phyloP scores from a whole-genome alignment of 2,797 vertebrate species.

The Pseudopleuronectes americanus region DNA sequence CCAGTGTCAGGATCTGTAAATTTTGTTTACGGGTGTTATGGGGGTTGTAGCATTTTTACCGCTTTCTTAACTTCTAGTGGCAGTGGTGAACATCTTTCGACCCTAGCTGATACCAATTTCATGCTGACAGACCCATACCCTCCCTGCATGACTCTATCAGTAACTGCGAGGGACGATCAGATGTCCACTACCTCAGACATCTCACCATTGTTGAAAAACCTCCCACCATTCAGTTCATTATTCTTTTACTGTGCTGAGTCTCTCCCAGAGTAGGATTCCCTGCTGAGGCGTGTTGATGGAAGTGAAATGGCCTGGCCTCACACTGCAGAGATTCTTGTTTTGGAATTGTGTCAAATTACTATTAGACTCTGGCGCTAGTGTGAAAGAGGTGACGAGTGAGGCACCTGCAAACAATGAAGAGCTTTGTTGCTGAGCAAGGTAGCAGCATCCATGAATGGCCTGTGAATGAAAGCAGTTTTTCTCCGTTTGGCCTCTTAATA shows the following conservation, averaged over 20 bases:
- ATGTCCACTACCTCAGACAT: constrained; percentile 48
- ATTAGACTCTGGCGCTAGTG: constrained; percentile 32
- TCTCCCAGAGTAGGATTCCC: constrained; percentile 53
- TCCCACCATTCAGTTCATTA: constrained; percentile 62
- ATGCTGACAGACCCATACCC: constrained; percentile 3
- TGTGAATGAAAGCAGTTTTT: neutral
- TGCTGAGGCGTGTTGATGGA: constrained; percentile 50
- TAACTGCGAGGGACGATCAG: constrained; percentile 45
- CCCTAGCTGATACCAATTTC: constrained; percentile 24
- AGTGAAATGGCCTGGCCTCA: constrained; percentile 41
- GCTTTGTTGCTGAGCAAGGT: constrained; percentile 64
- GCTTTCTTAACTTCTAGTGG: neutral
- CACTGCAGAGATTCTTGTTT: constrained; percentile 60
- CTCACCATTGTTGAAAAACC: constrained; percentile 57
- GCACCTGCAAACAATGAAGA: constrained; percentile 60
- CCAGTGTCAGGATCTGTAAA: neutral
- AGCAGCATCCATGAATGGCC: constrained; percentile 14
- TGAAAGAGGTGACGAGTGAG: constrained; percentile 60
- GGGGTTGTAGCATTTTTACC: neutral
- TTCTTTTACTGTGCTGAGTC: constrained; percentile 51
- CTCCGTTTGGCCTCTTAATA: too few relatives aligned
- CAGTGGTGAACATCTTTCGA: constrained; percentile 32
- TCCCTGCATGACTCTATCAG: constrained; percentile 12
- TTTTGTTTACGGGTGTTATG: neutral
- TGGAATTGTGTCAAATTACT: constrained; percentile 70